Evolutionary conservation across 1,140 invertebrate genomes (phyloP), one percentile per base, ranked within the genome.

Genomic region (Lycorma delicatula): DNA sequence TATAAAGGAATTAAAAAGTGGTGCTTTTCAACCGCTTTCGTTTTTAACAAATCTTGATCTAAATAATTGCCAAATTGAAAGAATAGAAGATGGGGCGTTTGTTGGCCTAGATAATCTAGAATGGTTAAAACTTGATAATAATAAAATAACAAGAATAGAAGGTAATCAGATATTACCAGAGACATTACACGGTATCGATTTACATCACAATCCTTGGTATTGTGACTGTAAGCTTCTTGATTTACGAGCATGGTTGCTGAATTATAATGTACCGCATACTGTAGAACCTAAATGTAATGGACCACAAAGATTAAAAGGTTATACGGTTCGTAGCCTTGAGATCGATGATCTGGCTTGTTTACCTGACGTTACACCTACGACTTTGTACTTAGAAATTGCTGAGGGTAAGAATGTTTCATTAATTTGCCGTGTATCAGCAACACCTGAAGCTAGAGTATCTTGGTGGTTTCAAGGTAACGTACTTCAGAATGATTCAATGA

Each of bases 131-230:
- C 70, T 94, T 48, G 83, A 91, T 64, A 85, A 84, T 55, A 95
- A 95, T 74, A 79, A 80, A 61, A 76, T 95, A 54, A 80, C 78
- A 18, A 82, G 77, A 63, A 79, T 91, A 59, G 75, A 80, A 66
- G 86, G 85, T 16, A 72, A 75, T 27, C 76, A 81, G 58, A 82
- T 87, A 58, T 75, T 92, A 31, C 85, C 86, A 1, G 79, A 82
- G 55, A 79, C 78, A 44, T 71, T 93, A 31, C 82, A 87, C 58
- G 87, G 85, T 34, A 78, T 93, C 25, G 83, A 86, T 53, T 73
- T 94, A 23, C 85, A 93, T 66, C 84, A 85, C 65, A 95, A 95
- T 75, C 83, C 87, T 44, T 95, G 91, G 91, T 77, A 81, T 44
- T 95, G 91, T 70, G 88, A 93, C 68, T 95, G 91, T 68, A 79